A percentile compares a stretch with the other conserved stretches of the same genome.
Conservation (phyloP, 1,140 invertebrate species). For the Microplitis demolitor region DNA sequence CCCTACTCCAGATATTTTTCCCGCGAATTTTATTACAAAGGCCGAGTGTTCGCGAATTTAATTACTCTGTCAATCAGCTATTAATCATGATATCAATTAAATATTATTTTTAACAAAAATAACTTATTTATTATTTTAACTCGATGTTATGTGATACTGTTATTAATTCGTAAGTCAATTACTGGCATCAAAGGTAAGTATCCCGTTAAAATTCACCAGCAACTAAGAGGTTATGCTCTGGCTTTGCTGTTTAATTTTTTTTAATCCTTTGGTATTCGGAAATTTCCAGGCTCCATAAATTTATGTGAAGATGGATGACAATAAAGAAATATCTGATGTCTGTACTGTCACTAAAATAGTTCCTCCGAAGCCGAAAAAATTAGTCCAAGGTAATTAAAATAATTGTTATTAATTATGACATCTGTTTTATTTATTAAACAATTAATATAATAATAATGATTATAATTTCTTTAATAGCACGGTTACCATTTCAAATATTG, state of each 20-base stretch:
- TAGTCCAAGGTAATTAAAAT: slow-evolving; percentile 48
- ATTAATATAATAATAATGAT: background rate
- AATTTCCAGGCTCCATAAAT: background rate
- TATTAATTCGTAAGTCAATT: too few relatives aligned
- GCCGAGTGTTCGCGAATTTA: background rate
- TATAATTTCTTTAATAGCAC: slow-evolving; percentile 42
- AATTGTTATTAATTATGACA: slow-evolving; percentile 15
- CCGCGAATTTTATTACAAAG: slow-evolving; percentile 47
- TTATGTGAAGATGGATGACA: slow-evolving; percentile 37
- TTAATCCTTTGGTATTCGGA: background rate
- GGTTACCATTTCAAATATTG: slow-evolving; percentile 50
- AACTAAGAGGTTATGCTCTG: too few relatives aligned
- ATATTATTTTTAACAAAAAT: too few relatives aligned
- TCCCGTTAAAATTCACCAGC: too few relatives aligned
- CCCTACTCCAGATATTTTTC: slow-evolving; percentile 33
- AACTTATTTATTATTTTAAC: too few relatives aligned
- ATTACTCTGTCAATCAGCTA: background rate
- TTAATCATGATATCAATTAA: too few relatives aligned
- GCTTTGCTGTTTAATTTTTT: background rate
- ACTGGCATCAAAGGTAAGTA: too few relatives aligned
- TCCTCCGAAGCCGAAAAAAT: slow-evolving; percentile 42
- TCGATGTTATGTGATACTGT: too few relatives aligned
- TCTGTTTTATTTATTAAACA: background rate
- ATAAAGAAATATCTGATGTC: slow-evolving; percentile 32
- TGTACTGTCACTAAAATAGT: slow-evolving; percentile 28